phyloP scores from a whole-genome alignment of 1,140 invertebrate genomes.

The Sitodiplosis mosellana region DNA sequence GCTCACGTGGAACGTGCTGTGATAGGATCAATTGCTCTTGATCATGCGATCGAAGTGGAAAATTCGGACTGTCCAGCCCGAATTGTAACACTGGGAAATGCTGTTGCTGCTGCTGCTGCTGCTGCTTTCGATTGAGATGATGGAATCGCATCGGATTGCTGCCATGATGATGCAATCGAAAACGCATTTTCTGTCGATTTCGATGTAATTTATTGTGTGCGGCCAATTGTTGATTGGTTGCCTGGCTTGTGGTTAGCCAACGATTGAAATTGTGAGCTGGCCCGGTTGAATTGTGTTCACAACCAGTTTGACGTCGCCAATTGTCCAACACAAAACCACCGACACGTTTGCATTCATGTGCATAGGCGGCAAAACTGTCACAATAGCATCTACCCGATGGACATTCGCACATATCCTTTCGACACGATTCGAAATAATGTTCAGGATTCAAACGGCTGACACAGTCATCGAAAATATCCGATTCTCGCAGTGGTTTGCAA shows the following conservation, averaged over 20 bases:
- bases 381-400: constrained; percentile 65
- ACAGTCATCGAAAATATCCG: constrained; percentile 44
- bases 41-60: not conserved
- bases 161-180: not conserved
- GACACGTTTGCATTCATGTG: constrained; percentile 59
- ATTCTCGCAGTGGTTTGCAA: constrained; percentile 20
- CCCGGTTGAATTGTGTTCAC: constrained; percentile 18
- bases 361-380: constrained; percentile 74
- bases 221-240: not conserved
- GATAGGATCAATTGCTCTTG: too few relatives aligned
- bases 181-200: not conserved
- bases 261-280: constrained; percentile 5
- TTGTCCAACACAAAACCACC: constrained; percentile 41
- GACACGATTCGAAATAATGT: constrained; percentile 70
- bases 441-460: constrained; percentile 51
- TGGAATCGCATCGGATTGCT: constrained; percentile 5
- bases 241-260: constrained; percentile 11
- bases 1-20: too few relatives aligned
- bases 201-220: not conserved
- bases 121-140: not conserved
- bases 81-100: too few relatives aligned
- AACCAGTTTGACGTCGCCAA: constrained; percentile 44
- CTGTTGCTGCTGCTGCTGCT: too few relatives aligned
- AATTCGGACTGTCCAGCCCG: constrained; percentile 12
- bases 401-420: constrained; percentile 82